Conservation (phyloP, 1,140 invertebrate species). For the Pseudoatta argentina region DNA sequence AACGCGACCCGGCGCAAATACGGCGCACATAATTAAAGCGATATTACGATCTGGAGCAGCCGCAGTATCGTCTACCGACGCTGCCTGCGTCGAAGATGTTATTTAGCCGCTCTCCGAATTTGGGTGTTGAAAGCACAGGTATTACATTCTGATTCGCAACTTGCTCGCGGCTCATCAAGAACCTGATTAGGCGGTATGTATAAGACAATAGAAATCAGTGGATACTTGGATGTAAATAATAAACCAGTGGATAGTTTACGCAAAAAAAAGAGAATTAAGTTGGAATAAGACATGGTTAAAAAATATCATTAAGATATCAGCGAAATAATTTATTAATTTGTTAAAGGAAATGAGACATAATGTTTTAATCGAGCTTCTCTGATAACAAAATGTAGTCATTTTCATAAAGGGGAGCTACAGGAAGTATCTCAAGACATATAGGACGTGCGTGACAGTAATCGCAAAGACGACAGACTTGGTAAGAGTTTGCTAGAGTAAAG, state of each 20-base stretch:
- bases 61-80: conserved; percentile 65
- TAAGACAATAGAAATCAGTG: background rate
- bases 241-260: background rate
- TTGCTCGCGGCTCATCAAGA: conserved; percentile 36
- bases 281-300: background rate
- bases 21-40: conserved; percentile 81
- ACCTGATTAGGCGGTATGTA: conserved; percentile 22
- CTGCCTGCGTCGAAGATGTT: conserved; percentile 59
- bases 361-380: conserved; percentile 5
- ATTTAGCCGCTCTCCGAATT: conserved; percentile 63
- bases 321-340: background rate
- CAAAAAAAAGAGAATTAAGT: background rate
- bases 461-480: conserved; percentile 7
- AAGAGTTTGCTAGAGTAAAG: background rate
- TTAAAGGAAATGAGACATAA: background rate
- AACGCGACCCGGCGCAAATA: conserved; percentile 81
- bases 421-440: conserved; percentile 6
- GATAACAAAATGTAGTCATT: background rate
- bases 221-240: background rate
- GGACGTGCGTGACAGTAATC: conserved; percentile 37
- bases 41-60: conserved; percentile 79
- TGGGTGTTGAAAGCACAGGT: conserved; percentile 42
- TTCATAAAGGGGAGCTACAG: conserved; percentile 3
- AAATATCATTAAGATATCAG: background rate
- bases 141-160: conserved; percentile 52